A percentile compares a stretch with the other conserved stretches of the same genome.
These are phyloP conservation scores for Minunthozetes semirufus DNA, from an alignment of 2,888 invertebrate species.

Conservation along the genomic window DNA sequence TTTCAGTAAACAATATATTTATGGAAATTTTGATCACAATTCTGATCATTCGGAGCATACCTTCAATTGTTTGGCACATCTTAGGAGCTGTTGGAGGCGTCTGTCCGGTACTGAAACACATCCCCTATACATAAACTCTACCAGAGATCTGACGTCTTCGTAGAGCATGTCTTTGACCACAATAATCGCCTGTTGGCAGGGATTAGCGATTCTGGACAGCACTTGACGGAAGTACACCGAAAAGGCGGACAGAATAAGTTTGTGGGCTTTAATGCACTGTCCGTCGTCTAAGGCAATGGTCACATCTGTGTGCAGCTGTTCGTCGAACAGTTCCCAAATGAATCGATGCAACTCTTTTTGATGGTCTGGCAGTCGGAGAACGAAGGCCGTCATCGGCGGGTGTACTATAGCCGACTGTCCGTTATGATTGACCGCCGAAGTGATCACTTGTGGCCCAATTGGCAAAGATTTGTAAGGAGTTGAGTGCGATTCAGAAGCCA, in stretches of 20 bases:
- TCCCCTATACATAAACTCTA: conserved; percentile 35
- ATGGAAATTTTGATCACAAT: neutral
- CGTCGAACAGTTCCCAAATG: neutral
- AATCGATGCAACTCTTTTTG: conserved; percentile 4
- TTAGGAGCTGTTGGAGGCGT: conserved; percentile 14
- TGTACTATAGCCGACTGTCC: neutral
- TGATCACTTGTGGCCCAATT: too few species aligned
- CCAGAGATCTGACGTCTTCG: conserved; percentile 20
- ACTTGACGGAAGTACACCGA: conserved; percentile 29
- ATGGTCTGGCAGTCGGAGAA: neutral
- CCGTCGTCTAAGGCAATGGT: neutral
- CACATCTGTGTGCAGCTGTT: conserved; percentile 1
- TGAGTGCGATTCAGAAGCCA: neutral
- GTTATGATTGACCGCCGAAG: too few species aligned
- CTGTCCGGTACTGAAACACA: conserved; percentile 20
- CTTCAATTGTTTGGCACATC: conserved; percentile 31
- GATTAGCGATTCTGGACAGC: conserved; percentile 17
- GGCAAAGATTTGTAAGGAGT: too few species aligned
- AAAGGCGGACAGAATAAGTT: conserved; percentile 33
- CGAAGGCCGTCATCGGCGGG: neutral
- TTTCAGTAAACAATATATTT: neutral
- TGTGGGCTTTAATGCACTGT: conserved; percentile 33
- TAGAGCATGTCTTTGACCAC: conserved; percentile 32
- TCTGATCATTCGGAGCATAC: neutral
- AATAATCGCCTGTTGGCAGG: conserved; percentile 31